Percentiles rank a stretch among this genome's conserved stretches.
phyloP scores from a whole-genome alignment of 2,888 invertebrate genomes.

The Dyspetes luteomarginatus region DNA sequence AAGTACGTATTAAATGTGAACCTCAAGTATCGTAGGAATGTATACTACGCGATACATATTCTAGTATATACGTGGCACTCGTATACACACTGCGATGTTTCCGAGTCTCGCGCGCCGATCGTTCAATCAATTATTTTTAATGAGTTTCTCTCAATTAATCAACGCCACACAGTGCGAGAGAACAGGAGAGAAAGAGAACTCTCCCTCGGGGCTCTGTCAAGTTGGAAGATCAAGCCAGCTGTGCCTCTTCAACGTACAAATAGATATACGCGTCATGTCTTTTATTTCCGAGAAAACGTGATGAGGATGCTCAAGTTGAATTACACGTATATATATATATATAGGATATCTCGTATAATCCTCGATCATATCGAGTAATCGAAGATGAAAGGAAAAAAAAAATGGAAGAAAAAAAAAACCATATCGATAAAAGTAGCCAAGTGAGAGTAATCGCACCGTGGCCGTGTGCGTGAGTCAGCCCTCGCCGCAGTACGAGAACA shows the following conservation, averaged over 20 bases:
- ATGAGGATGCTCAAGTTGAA: constrained; percentile 4
- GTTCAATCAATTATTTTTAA: constrained; percentile 58
- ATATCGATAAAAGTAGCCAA: constrained; percentile 28
- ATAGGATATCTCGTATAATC: constrained; percentile 16
- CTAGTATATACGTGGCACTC: neutral
- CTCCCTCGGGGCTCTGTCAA: constrained; percentile 19
- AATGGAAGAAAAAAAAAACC: neutral
- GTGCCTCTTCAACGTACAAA: constrained; percentile 20
- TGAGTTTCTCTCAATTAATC: constrained; percentile 62
- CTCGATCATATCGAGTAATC: neutral
- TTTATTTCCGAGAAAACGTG: constrained; percentile 22
- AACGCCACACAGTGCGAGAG: constrained; percentile 24
- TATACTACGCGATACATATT: neutral
- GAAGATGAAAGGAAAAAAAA: constrained; percentile 1
- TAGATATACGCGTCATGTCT: constrained; percentile 7
- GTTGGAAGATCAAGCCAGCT: constrained; percentile 17
- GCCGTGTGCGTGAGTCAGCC: constrained; percentile 67
- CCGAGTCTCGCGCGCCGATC: constrained; percentile 38
- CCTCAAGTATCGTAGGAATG: neutral
- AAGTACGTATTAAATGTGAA: neutral
- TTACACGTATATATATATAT: neutral
- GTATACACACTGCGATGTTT: neutral
- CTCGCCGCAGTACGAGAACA: constrained; percentile 64
- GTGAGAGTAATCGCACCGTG: constrained; percentile 30
- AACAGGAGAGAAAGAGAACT: neutral